A percentile compares a stretch with the other conserved stretches of the same genome.
Conservation (phyloP, 2,888 invertebrate genomes). For the Lithophane socia region DNA sequence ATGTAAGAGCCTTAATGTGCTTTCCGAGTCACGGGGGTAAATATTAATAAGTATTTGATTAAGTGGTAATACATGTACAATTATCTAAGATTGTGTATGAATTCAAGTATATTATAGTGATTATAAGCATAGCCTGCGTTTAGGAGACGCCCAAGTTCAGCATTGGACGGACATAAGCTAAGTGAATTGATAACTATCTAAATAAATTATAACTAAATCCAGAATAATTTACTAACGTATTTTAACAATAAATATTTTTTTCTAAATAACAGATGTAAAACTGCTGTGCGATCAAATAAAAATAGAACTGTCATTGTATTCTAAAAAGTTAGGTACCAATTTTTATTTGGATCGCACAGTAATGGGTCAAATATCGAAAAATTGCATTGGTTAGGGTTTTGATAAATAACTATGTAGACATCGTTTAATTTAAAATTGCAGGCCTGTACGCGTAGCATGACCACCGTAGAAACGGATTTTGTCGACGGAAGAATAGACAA, state of each 20-base stretch:
- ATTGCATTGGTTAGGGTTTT: too few relatives aligned
- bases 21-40: too few relatives aligned
- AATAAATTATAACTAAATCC: not conserved
- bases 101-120: not conserved
- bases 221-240: slow-evolving; percentile 26
- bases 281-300: not conserved
- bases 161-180: not conserved
- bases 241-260: not conserved
- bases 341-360: not conserved
- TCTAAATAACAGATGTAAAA: slow-evolving; percentile 7
- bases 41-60: not conserved
- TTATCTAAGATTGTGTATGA: not conserved
- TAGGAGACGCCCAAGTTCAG: not conserved
- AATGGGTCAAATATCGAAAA: too few relatives aligned
- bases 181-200: not conserved
- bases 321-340: too few relatives aligned
- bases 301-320: not conserved
- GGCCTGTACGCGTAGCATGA: too few relatives aligned
- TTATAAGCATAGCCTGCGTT: not conserved
- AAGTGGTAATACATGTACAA: not conserved
- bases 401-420: not conserved
- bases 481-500: too few relatives aligned
- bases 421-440: too few relatives aligned
- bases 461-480: too few relatives aligned
- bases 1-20: too few relatives aligned